phyloP scores from a whole-genome alignment of 2,113 vertebrate species.

The Apteryx mantelli region DNA sequence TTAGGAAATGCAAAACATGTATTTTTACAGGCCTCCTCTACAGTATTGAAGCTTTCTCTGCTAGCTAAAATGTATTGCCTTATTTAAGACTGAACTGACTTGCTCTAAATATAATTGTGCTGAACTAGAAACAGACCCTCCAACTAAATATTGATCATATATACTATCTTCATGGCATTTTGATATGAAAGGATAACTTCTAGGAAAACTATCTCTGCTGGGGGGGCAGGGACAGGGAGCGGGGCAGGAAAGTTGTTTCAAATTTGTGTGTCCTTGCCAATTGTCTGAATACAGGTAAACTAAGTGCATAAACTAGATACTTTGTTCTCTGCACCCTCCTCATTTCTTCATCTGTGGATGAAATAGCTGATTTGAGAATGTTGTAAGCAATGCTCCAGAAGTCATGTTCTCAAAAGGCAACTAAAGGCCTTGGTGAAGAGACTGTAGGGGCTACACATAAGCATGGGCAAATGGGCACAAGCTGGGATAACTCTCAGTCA shows the following conservation, averaged over 20 bases:
- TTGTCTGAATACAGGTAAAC: neutral
- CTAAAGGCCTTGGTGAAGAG: neutral
- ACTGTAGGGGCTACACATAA: rapidly evolving
- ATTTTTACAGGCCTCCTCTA: neutral
- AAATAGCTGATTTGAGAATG: neutral
- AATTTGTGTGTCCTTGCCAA: neutral
- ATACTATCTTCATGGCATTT: neutral
- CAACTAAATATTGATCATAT: neutral
- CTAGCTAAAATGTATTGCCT: neutral
- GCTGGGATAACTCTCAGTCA: neutral
- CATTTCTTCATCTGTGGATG: neutral
- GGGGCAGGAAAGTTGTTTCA: too few species aligned
- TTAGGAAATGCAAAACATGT: neutral
- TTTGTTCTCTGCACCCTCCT: neutral
- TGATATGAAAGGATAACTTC: neutral
- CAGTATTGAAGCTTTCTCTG: neutral
- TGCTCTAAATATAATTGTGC: neutral
- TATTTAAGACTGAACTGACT: neutral
- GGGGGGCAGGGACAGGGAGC: rapidly evolving
- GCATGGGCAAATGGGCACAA: neutral
- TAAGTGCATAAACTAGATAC: neutral
- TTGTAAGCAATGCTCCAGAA: neutral
- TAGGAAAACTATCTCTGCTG: neutral
- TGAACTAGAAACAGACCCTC: neutral
- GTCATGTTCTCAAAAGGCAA: neutral